Conservation (phyloP, 2,888 invertebrate species). For the Axea sp. region DNA sequence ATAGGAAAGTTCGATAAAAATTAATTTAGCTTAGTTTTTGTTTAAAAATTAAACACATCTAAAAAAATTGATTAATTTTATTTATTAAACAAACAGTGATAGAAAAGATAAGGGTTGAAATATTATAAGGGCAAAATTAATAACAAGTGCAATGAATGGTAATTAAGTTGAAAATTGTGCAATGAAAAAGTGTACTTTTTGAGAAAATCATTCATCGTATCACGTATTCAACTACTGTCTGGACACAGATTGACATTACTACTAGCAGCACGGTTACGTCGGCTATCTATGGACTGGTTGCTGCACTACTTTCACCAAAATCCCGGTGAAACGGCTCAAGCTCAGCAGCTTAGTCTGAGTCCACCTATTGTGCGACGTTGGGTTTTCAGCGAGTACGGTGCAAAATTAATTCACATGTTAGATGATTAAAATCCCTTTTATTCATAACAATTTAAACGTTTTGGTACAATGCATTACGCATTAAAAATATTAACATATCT, state of each 20-base stretch:
- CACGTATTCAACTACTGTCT: constrained; percentile 16
- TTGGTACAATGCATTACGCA: constrained; percentile 14
- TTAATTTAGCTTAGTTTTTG: too few species aligned
- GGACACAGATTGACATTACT: constrained; percentile 50
- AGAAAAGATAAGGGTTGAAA: too few species aligned
- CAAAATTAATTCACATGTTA: constrained; percentile 40
- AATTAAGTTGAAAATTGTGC: constrained; percentile 11
- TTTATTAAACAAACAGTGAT: too few species aligned
- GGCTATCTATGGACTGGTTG: constrained; percentile 32
- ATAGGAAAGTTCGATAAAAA: too few species aligned
- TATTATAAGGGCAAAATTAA: too few species aligned
- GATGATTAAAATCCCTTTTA: constrained; percentile 40
- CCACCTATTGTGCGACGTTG: constrained; percentile 38
- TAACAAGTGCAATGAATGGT: too few species aligned
- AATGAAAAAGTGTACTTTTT: constrained; percentile 6
- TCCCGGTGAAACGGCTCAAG: constrained; percentile 42
- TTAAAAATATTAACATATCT: constrained; percentile 10
- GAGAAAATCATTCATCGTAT: constrained; percentile 28
- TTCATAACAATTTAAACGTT: constrained; percentile 30
- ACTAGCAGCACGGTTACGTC: constrained; percentile 33
- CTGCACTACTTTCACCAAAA: constrained; percentile 47
- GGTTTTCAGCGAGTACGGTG: constrained; percentile 22
- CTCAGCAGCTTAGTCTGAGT: constrained; percentile 38
- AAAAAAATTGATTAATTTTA: too few species aligned
- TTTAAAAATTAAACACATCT: too few species aligned